Percentiles rank a stretch among this genome's conserved stretches.
Conservation (phyloP, 2,888 invertebrate species). For the Drosophila subquinaria region DNA sequence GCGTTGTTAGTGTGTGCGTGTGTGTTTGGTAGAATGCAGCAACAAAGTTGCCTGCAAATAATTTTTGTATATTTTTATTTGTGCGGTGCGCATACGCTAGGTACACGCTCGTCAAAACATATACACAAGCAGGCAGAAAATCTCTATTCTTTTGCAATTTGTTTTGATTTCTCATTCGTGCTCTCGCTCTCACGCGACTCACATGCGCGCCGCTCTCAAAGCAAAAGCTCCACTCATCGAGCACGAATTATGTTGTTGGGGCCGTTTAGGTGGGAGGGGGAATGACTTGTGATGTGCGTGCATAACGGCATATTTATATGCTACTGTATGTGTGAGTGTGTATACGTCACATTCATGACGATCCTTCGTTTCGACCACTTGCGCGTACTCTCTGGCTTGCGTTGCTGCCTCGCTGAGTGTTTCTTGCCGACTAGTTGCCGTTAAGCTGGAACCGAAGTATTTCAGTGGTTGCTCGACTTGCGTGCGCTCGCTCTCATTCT, state of each 20-base stretch:
- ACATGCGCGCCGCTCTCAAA: constrained; percentile 56
- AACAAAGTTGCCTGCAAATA: constrained; percentile 66
- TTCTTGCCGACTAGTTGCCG: constrained; percentile 73
- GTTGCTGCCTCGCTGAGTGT: constrained; percentile 72
- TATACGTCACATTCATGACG: constrained; percentile 37
- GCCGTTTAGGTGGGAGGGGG: background rate
- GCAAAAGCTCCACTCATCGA: constrained; percentile 35
- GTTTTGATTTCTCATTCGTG: constrained; percentile 63
- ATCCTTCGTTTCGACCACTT: constrained; percentile 39
- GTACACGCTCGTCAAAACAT: constrained; percentile 84
- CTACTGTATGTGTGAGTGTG: background rate
- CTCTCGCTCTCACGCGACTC: constrained; percentile 32
- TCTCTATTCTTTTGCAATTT: constrained; percentile 81
- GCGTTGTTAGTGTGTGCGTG: constrained; percentile 33
- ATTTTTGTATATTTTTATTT: constrained; percentile 72
- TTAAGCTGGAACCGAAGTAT: constrained; percentile 62
- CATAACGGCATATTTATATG: constrained; percentile 32
- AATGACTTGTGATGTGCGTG: too few species aligned
- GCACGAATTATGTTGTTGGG: constrained; percentile 3
- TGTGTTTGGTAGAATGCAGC: constrained; percentile 55
- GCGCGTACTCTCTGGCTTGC: constrained; percentile 58
- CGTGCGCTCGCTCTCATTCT: constrained; percentile 29
- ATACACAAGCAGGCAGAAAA: constrained; percentile 72
- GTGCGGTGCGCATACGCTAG: constrained; percentile 75
- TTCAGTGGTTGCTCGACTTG: constrained; percentile 47